A percentile compares a stretch with the other conserved stretches of the same genome.
Evolutionary conservation across 2,113 vertebrate species (phyloP).

Genomic region (Alethe diademata): DNA sequence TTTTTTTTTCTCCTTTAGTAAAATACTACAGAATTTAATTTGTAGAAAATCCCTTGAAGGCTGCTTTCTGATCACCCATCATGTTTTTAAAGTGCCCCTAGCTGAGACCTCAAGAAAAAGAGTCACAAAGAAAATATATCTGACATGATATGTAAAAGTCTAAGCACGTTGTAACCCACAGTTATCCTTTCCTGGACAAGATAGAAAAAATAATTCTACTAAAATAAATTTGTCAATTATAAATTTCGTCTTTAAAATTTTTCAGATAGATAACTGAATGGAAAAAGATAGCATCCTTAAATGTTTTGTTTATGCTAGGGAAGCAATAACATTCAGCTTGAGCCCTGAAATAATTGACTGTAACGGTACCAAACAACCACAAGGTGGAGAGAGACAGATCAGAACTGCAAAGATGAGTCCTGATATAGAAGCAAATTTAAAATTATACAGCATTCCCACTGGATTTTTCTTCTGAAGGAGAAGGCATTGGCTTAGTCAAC

Average conservation of each 20-base stretch:
- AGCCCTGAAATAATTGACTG: not conserved
- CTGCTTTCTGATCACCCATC: not conserved
- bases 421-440: not conserved
- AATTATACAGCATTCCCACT: not conserved
- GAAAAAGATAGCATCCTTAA: not conserved
- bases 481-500: conserved; percentile 31
- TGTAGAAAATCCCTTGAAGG: not conserved
- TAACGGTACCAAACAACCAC: not conserved
- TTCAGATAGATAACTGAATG: not conserved
- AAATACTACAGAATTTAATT: not conserved
- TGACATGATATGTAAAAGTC: not conserved
- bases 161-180: not conserved
- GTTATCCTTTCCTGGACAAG: not conserved
- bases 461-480: conserved; percentile 20
- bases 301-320: not conserved
- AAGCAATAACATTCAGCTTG: not conserved
- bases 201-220: not conserved
- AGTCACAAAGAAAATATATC: not conserved
- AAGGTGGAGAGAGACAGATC: not conserved
- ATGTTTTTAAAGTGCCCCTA: not conserved
- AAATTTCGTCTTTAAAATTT: not conserved
- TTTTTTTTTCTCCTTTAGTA: fast-evolving
- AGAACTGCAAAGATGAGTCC: not conserved
- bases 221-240: not conserved
- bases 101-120: not conserved